Base-by-base conservation (phyloP, 2,113 vertebrate species). In the Accipiter cooperii region DNA sequence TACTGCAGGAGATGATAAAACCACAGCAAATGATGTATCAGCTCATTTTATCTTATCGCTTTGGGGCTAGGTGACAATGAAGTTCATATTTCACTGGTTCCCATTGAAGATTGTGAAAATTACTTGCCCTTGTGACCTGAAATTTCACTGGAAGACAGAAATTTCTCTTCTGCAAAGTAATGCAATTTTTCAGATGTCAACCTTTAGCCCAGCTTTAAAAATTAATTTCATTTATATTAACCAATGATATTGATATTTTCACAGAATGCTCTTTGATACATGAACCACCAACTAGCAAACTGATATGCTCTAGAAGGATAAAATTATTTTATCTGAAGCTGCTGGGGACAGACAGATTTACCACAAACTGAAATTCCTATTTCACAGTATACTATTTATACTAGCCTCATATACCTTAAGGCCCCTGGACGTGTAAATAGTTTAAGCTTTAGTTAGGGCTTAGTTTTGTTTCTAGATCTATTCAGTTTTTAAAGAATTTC, bases 161-260 rank as follows among this genome's bases (percentile, higher is more conserved):
- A 98, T 98, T 98, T 98, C 97, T 98, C 98, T 98, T 99, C 98
- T 98, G 98, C 98, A 98, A 98, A 98, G 98, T 98, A 98, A 98
- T 98, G 98, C 98, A 98, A 98, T 99, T 98, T 99, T 98, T 99
- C 98, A 99, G 98, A 98, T 98, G 98, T 98, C 98, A 98, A 98
- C 98, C 98, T 99, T 98, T 98, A 98, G 98, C 98, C 98, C 92
- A 98, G 98, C 98, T 98, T 98, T 98, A 98, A 99, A 98, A 99
- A 99, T 99, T 98, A 98, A 99, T 99, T 98, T 99, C 98, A 98
- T 98, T 98, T 98, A 98, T 98, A 99, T 99, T 99, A 99, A 98
- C 98, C 98, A 99, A 98, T 98, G 98, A 98, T 98, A 98, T 98
- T 98, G 98, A 99, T 99, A 98, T 98, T 98, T 99, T 98, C 98